phyloP scores from a whole-genome alignment of 2,113 vertebrate genomes.

The Emydocephalus ijimae region DNA sequence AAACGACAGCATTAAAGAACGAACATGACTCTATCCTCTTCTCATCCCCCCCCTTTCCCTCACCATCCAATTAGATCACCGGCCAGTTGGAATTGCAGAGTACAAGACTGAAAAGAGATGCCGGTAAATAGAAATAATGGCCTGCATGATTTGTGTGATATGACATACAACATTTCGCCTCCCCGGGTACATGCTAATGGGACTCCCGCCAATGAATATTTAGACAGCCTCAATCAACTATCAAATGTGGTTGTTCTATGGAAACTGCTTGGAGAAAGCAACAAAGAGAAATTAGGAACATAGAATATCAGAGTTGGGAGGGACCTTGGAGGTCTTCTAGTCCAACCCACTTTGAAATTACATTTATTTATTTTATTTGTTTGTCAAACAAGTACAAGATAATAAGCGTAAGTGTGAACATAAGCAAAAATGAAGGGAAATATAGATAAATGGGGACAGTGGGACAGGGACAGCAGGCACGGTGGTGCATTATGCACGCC shows the following conservation, averaged over 20 bases:
- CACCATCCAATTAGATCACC: slow-evolving; percentile 27
- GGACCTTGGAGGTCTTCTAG: not conserved
- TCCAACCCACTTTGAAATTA: not conserved
- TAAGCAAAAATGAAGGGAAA: too few relatives aligned
- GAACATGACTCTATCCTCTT: slow-evolving; percentile 28
- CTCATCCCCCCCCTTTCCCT: too few relatives aligned
- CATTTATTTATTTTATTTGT: too few relatives aligned
- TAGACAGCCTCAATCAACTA: not conserved
- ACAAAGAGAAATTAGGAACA: not conserved
- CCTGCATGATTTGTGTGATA: slow-evolving; percentile 8
- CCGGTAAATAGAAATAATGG: not conserved
- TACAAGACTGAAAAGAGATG: accelerated
- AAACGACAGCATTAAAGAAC: slow-evolving; percentile 39
- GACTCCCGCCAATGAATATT: not conserved
- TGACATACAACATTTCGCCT: not conserved
- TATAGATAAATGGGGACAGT: too few relatives aligned
- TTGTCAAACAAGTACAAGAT: too few relatives aligned
- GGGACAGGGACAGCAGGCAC: too few relatives aligned
- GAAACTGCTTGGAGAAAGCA: not conserved
- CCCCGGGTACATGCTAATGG: not conserved
- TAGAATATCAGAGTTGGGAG: not conserved
- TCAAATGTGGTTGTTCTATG: not conserved
- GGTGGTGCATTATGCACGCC: too few relatives aligned
- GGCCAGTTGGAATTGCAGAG: not conserved
- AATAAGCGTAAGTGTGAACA: too few relatives aligned